A percentile compares a stretch with the other conserved stretches of the same genome.
Evolutionary conservation across 2,113 vertebrate genomes (phyloP).

Genomic region (Morone saxatilis): DNA sequence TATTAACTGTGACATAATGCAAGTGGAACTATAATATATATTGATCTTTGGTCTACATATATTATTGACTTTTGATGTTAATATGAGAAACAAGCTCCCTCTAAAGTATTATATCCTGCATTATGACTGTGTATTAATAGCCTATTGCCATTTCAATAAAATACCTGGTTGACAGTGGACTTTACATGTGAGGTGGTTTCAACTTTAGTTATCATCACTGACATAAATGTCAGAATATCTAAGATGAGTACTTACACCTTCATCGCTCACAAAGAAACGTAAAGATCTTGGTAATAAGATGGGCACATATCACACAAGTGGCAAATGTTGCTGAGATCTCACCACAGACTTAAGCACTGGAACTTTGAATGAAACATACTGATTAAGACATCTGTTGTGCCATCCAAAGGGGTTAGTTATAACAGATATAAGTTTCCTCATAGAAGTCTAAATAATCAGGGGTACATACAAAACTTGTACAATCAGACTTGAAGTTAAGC

Average conservation of each 20-base stretch:
- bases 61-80: background rate
- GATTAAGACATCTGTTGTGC: background rate
- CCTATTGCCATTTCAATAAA: background rate
- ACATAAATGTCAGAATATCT: background rate
- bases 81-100: background rate
- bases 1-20: background rate
- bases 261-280: background rate
- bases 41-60: background rate
- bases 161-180: slow-evolving; percentile 7
- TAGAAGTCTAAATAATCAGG: background rate
- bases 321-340: no score
- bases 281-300: background rate
- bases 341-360: background rate
- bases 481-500: background rate
- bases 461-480: background rate
- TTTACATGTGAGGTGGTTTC: slow-evolving; percentile 19
- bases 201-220: background rate
- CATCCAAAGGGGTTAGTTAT: background rate
- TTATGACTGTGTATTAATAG: background rate
- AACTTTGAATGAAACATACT: background rate
- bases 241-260: background rate
- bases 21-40: background rate
- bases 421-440: no score
- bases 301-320: background rate
- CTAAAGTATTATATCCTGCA: background rate